Conservation (phyloP, 2,888 invertebrate genomes). For the Thymelicus acteon region DNA sequence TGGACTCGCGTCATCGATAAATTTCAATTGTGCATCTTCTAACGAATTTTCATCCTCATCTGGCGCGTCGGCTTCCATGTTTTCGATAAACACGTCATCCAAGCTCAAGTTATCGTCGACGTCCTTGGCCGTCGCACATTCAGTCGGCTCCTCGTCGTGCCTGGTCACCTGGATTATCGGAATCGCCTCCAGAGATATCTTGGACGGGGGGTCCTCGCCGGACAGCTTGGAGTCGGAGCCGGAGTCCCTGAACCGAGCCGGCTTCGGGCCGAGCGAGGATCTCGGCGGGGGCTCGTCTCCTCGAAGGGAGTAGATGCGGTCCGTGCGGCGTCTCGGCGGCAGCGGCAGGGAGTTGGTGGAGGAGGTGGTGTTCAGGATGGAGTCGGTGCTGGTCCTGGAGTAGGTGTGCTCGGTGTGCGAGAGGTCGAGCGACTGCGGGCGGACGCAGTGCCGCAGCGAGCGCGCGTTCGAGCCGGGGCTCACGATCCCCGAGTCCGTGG, state of each 20-base stretch:
- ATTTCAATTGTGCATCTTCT: neutral
- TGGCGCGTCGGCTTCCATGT: neutral
- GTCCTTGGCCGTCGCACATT: neutral
- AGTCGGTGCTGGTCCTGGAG: neutral
- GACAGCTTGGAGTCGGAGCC: slow-evolving; percentile 9
- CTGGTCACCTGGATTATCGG: neutral
- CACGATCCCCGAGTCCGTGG: slow-evolving; percentile 1
- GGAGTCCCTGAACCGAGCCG: neutral
- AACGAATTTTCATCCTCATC: neutral
- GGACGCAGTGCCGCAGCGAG: neutral
- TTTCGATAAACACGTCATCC: slow-evolving; percentile 2
- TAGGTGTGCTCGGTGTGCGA: neutral
- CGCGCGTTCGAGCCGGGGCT: neutral
- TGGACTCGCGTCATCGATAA: neutral
- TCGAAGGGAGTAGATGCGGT: neutral
- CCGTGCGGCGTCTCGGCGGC: slow-evolving; percentile 6
- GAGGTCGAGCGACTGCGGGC: slow-evolving; percentile 21
- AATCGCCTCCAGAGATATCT: neutral
- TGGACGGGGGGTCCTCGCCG: too few relatives aligned
- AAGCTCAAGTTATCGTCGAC: neutral
- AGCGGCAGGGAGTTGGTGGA: slow-evolving; percentile 2
- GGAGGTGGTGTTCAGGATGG: neutral
- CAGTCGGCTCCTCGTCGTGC: neutral
- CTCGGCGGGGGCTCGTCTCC: slow-evolving; percentile 6
- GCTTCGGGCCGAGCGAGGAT: slow-evolving; percentile 16